Conservation (phyloP, 2,888 invertebrate species). For the Thereva nobilitata region DNA sequence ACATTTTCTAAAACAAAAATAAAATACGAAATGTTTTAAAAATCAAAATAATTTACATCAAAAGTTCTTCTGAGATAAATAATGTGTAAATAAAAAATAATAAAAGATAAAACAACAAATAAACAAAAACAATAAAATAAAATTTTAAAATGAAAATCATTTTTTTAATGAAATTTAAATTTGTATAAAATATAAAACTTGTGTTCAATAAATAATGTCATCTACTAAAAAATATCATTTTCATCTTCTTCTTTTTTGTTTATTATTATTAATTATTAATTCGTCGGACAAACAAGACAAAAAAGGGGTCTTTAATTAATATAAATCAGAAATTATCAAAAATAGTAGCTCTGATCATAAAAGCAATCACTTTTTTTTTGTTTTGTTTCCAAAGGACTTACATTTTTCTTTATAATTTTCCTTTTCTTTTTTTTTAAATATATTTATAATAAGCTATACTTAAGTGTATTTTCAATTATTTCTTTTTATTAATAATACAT, state of each 20-base stretch:
- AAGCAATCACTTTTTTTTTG: slow-evolving; percentile 29
- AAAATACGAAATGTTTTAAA: neutral
- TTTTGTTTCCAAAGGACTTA: too few relatives aligned
- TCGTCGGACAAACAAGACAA: slow-evolving; percentile 31
- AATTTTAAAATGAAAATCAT: slow-evolving; percentile 8
- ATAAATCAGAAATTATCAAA: slow-evolving; percentile 41
- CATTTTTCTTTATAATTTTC: too few relatives aligned
- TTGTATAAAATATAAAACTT: slow-evolving; percentile 31
- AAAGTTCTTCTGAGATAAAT: neutral
- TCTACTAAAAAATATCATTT: slow-evolving; percentile 18
- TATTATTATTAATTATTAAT: slow-evolving; percentile 13
- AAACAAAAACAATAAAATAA: slow-evolving; percentile 13
- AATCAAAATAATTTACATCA: neutral
- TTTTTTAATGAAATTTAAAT: slow-evolving; percentile 24
- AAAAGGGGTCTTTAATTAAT: slow-evolving; percentile 24
- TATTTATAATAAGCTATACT: too few relatives aligned
- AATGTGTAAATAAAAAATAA: slow-evolving; percentile 15
- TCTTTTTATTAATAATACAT: too few relatives aligned
- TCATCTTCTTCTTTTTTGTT: too few relatives aligned
- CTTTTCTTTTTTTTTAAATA: too few relatives aligned
- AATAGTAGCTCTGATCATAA: slow-evolving; percentile 38
- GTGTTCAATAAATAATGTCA: slow-evolving; percentile 32
- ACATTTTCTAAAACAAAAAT: neutral
- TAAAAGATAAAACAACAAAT: slow-evolving; percentile 17
- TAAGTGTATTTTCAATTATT: too few relatives aligned